phyloP scores from a whole-genome alignment of 2,888 invertebrate species.

The Dryocosmus kuriphilus region DNA sequence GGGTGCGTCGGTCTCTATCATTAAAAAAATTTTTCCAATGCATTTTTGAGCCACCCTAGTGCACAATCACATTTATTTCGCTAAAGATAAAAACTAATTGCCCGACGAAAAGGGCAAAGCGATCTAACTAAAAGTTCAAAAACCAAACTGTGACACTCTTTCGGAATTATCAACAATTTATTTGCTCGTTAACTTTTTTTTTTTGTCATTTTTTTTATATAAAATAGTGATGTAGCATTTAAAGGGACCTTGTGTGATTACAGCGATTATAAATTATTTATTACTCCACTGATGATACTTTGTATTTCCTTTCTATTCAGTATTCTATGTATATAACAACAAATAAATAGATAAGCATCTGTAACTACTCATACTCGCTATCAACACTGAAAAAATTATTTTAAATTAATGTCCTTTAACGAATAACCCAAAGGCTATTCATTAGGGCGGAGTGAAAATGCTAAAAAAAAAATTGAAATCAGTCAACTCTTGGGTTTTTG shows the following conservation, averaged over 20 bases:
- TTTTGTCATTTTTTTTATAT: slow-evolving; percentile 63
- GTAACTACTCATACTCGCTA: slow-evolving; percentile 73
- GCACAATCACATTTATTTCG: slow-evolving; percentile 43
- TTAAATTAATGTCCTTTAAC: slow-evolving; percentile 51
- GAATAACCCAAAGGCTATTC: slow-evolving; percentile 12
- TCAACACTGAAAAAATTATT: slow-evolving; percentile 72
- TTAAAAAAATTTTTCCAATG: too few relatives aligned
- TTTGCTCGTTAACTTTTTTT: slow-evolving; percentile 63
- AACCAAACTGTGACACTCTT: slow-evolving; percentile 39
- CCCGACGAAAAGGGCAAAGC: slow-evolving; percentile 45
- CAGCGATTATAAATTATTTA: slow-evolving; percentile 73
- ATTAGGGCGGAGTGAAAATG: too few relatives aligned
- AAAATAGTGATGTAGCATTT: slow-evolving; percentile 72
- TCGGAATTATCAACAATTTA: slow-evolving; percentile 69
- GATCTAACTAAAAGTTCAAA: slow-evolving; percentile 54
- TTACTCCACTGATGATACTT: slow-evolving; percentile 67
- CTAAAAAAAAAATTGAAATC: too few relatives aligned
- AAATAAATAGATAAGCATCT: slow-evolving; percentile 76
- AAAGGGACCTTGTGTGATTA: slow-evolving; percentile 71
- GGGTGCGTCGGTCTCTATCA: too few relatives aligned
- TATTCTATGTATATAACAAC: slow-evolving; percentile 72
- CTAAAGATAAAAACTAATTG: slow-evolving; percentile 12
- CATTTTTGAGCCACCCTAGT: too few relatives aligned
- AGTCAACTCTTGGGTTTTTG: too few relatives aligned
- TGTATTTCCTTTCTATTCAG: slow-evolving; percentile 59